Evolutionary conservation across 1,140 invertebrate species (phyloP), one percentile per base, ranked within the genome.

Genomic region (Drosophila sechellia): DNA sequence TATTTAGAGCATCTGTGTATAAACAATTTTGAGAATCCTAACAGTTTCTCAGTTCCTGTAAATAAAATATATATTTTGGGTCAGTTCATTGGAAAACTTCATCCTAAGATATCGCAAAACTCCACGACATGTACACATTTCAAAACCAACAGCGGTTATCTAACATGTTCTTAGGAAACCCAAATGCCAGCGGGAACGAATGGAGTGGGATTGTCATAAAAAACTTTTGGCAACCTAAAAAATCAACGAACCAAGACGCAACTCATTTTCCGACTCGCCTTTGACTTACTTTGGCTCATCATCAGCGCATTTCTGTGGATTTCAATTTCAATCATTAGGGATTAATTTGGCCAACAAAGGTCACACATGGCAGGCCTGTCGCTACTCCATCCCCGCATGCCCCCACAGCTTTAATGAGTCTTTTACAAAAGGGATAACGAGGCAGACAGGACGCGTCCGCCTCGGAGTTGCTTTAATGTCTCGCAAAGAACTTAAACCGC

Each of bases 241-340:
- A 70, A 55, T 40, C 66, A 83, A 83, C 72, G 71, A 86, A 55
- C 58, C 70, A 72, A 77, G 66, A 79, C 77, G 63, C 48, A 53
- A 22, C 71, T 54, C 70, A 49, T 52, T 25, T 35, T 55, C 34
- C 35, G 37, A 31, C 6, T 25, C 54, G 71, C 34, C 59, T 75
- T 71, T 69, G 54, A 65, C 73, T 79, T 65, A 74, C 31, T 60
- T 60, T 22, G 61, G 50, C 61, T 83, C 65, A 40, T 86, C 73
- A 86, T 72, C 83, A 87, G 61, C 65, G 63, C 52, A 54, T 60
- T 72, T 72, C 54, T 56, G 63, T 73, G 74, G 63, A 83, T 77
- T 89, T 89, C 84, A 89, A 80, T 89, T 83, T 89, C 84, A 89
- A 89, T 89, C 84, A 90, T 84, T 80, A 77, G 84, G 84, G 84